Conservation (phyloP, 2,888 invertebrate species). For the Diarsia mendica region DNA sequence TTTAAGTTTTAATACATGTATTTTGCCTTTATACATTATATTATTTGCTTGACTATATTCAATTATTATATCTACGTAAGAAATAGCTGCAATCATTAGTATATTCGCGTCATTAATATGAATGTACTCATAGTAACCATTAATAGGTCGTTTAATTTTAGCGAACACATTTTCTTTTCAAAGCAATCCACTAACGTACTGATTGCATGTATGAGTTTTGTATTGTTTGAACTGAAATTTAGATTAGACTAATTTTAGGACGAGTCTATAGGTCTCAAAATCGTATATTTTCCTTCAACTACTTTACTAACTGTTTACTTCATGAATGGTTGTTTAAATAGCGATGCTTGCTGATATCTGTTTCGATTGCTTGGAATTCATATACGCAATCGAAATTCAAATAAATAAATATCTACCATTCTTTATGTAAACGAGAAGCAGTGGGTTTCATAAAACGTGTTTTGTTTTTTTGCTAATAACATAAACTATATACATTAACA, state of each 20-base stretch:
- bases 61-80: not conserved
- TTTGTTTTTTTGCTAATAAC: too few relatives aligned
- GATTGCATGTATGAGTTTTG: conserved; percentile 61
- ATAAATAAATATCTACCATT: conserved; percentile 4
- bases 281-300: not conserved
- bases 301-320: not conserved
- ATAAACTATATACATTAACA: too few relatives aligned
- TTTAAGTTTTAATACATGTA: not conserved
- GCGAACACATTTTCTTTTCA: conserved; percentile 54
- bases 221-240: conserved; percentile 40
- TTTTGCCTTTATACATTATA: not conserved
- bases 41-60: conserved; percentile 9
- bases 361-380: not conserved
- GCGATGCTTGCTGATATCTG: not conserved
- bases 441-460: too few relatives aligned
- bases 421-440: not conserved
- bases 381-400: not conserved
- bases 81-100: conserved; percentile 35
- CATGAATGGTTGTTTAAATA: conserved; percentile 1
- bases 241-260: conserved; percentile 37
- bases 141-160: conserved; percentile 51
- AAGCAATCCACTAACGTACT: conserved; percentile 62
- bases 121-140: conserved; percentile 51
- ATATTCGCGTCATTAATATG: conserved; percentile 4
- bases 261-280: conserved; percentile 14